Evolutionary conservation across 2,888 invertebrate species (phyloP).

Genomic region (Arrhopalites spinosus): DNA sequence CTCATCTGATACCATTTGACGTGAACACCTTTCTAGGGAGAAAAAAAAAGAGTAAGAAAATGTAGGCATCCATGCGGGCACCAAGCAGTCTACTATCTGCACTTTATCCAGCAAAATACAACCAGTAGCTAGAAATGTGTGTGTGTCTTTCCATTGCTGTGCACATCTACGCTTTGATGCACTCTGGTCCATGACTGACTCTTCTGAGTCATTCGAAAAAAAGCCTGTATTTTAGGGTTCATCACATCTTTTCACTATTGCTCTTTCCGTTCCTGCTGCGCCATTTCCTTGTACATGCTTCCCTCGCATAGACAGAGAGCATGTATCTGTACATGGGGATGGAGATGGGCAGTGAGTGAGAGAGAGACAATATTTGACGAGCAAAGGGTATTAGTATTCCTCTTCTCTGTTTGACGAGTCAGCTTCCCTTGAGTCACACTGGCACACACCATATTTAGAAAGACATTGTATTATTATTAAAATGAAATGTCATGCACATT

Average conservation of each 20-base stretch:
- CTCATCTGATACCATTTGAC: constrained; percentile 4
- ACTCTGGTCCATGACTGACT: constrained; percentile 10
- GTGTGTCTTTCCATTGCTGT: constrained; percentile 14
- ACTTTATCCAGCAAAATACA: constrained; percentile 8
- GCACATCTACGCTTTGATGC: not conserved
- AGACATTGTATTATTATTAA: constrained; percentile 27
- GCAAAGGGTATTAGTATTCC: no score
- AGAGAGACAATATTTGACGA: constrained; percentile 34
- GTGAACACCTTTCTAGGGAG: constrained; percentile 7
- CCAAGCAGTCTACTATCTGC: constrained; percentile 9
- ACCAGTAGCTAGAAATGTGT: not conserved
- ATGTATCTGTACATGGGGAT: not conserved
- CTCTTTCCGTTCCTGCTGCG: constrained; percentile 29
- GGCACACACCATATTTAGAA: constrained; percentile 25
- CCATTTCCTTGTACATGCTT: constrained; percentile 6
- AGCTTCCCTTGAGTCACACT: constrained; percentile 24
- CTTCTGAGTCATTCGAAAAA: constrained; percentile 33
- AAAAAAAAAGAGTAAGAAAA: not conserved
- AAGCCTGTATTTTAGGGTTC: constrained; percentile 33
- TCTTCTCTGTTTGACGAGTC: no score
- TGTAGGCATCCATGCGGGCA: not conserved
- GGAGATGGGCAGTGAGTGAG: constrained; percentile 4
- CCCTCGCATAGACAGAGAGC: not conserved
- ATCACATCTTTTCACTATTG: constrained; percentile 29
- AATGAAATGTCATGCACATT: constrained; percentile 25